phyloP scores from a whole-genome alignment of 2,797 vertebrate genomes.

The Todus mexicanus region DNA sequence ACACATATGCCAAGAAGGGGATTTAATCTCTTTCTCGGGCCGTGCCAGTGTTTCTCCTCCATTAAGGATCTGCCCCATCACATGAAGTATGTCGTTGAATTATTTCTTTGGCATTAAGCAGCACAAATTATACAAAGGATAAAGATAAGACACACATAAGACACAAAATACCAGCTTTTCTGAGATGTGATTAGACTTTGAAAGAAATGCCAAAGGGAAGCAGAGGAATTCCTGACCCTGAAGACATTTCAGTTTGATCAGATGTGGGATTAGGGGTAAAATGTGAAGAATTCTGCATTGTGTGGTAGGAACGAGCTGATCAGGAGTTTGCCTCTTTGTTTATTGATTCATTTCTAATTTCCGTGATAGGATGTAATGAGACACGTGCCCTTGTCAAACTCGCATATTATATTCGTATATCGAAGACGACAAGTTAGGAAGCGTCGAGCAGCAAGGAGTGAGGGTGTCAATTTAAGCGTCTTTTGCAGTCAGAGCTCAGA shows the following conservation, averaged over 20 bases:
- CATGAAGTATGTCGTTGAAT: neutral
- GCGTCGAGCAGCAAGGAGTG: neutral
- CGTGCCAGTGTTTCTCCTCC: neutral
- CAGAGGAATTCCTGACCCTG: neutral
- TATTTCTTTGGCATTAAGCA: conserved; percentile 2
- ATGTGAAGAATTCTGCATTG: conserved; percentile 28
- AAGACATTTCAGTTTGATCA: conserved; percentile 39
- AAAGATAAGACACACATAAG: neutral
- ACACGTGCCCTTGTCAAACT: neutral
- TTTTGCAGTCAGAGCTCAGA: neutral
- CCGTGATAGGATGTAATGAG: neutral
- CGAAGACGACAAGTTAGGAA: neutral
- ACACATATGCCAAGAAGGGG: conserved; percentile 6
- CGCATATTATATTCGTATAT: neutral
- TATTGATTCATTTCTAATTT: conserved; percentile 40
- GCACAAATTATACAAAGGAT: neutral
- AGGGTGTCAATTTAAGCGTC: neutral
- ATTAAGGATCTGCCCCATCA: neutral
- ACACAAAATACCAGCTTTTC: neutral
- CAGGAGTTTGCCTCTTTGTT: neutral
- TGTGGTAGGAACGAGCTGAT: neutral
- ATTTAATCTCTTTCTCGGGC: neutral
- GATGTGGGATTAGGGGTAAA: conserved; percentile 2
- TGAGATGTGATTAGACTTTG: neutral
- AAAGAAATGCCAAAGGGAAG: neutral